Base-by-base conservation (phyloP, 2,113 vertebrate species). In the Mobula birostris region DNA sequence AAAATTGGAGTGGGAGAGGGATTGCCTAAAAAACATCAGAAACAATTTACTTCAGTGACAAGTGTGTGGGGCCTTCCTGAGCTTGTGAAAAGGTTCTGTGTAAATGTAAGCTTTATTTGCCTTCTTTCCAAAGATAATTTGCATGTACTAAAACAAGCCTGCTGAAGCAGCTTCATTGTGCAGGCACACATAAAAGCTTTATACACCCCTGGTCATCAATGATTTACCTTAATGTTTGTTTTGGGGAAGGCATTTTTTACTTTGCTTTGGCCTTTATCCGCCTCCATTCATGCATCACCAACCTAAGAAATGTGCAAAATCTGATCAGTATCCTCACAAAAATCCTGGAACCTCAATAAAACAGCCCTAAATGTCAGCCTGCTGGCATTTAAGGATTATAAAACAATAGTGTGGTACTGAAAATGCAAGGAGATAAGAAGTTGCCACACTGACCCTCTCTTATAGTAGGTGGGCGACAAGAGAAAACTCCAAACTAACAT, bases 231-330 rank as follows among this genome's bases (percentile, higher is more conserved):
- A 24, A 83, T 83, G 80, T 83, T 24, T 83, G 36, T 83, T 83
- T 83, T 83, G 19, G 36, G 36, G 40, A 85, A 85, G 82, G 82
- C 9, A 58, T 85, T 85, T 82, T 85, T 80, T 85, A 58, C 79
- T 27, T 56, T 58, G 48, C 21, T 48, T 85, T 58, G 7, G 7
- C 80, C 48, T 85, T 58, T 85, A 7, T 58, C 82, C 82, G 27
- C 48, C 48, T 11, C 21, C 21, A 21, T 48, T 24, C 82, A 85
- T 58, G 82, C 21, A 83, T 83, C 7, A 21, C 48, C 48, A 85
- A 58, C 21, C 82, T 58, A 85, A 19, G 24, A 58, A 85, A 85
- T 27, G 56, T 27, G 4, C 19, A 79, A n/a, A 79, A 79, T 9
- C 77, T 79, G 77, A 79, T 36, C 77, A 15, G 14, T n/a, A 79